phyloP scores from a whole-genome alignment of 2,888 invertebrate species.

The Kryphioiulus occultus region DNA sequence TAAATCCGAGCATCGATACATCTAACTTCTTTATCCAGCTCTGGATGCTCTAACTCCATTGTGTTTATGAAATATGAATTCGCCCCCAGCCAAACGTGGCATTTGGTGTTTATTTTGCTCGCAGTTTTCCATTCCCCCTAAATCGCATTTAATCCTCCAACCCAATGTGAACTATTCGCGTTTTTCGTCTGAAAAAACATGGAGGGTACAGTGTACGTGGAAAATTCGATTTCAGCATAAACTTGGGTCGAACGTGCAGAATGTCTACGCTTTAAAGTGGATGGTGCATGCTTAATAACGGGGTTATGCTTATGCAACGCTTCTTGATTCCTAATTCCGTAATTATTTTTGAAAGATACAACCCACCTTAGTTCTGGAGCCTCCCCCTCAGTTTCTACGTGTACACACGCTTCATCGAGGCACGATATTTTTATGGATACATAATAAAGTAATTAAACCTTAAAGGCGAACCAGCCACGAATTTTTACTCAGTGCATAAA shows the following conservation, averaged over 20 bases:
- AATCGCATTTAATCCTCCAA: not conserved
- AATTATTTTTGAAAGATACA: not conserved
- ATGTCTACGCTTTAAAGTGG: not conserved
- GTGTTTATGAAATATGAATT: constrained; percentile 15
- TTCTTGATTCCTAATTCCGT: not conserved
- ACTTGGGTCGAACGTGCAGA: not conserved
- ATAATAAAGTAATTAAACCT: not conserved
- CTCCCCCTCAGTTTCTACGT: not conserved
- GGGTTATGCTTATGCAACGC: not conserved
- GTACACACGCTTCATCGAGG: not conserved
- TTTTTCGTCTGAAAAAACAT: not conserved
- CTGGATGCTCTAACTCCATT: not conserved
- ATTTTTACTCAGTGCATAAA: not conserved
- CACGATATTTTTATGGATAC: not conserved
- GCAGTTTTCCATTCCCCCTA: not conserved
- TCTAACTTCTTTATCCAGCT: not conserved
- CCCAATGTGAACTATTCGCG: not conserved
- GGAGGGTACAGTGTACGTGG: not conserved
- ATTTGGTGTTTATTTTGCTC: not conserved
- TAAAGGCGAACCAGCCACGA: not conserved
- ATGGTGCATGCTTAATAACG: not conserved
- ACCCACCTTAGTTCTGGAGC: not conserved
- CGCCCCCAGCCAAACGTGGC: not conserved
- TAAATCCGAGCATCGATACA: not conserved
- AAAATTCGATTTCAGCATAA: not conserved